Conservation (phyloP, 35 echinoderm and acorn worm species). For the Eucidaris tribuloides region DNA sequence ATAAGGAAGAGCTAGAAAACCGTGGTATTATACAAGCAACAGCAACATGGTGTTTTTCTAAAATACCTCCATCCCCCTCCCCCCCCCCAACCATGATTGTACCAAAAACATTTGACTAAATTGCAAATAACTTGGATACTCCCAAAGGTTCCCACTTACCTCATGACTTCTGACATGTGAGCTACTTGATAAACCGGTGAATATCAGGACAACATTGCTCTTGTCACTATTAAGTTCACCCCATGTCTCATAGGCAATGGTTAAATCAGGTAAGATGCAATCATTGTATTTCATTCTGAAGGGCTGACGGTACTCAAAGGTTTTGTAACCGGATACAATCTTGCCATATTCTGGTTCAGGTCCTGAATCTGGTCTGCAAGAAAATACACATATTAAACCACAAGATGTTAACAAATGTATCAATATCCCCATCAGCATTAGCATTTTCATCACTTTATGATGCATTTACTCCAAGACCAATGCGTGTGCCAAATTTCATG, state of each 20-base stretch:
- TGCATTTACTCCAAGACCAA: too few relatives aligned
- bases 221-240: slow-evolving; percentile 77
- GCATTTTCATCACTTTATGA: too few relatives aligned
- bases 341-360: slow-evolving; percentile 80
- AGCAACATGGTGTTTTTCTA: too few relatives aligned
- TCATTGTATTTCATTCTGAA: slow-evolving; percentile 79
- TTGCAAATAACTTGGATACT: too few relatives aligned
- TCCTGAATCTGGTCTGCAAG: slow-evolving; percentile 53
- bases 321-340: slow-evolving; percentile 62
- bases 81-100: too few relatives aligned
- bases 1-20: too few relatives aligned
- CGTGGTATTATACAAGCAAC: too few relatives aligned
- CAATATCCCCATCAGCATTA: too few relatives aligned
- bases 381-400: neutral
- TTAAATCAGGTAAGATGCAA: slow-evolving; percentile 67
- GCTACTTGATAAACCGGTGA: slow-evolving; percentile 70
- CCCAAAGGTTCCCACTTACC: slow-evolving; percentile 42
- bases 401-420: too few relatives aligned
- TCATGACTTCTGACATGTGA: slow-evolving; percentile 91
- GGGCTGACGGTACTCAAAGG: slow-evolving; percentile 50
- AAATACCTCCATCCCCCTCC: too few relatives aligned
- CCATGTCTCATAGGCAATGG: slow-evolving; percentile 90
- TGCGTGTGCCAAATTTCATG: too few relatives aligned
- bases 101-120: too few relatives aligned
- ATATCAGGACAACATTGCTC: slow-evolving; percentile 73